Evolutionary conservation across 2,888 invertebrate species (phyloP), one percentile per base, ranked within the genome.

Genomic region (Falcaria lacertinaria): DNA sequence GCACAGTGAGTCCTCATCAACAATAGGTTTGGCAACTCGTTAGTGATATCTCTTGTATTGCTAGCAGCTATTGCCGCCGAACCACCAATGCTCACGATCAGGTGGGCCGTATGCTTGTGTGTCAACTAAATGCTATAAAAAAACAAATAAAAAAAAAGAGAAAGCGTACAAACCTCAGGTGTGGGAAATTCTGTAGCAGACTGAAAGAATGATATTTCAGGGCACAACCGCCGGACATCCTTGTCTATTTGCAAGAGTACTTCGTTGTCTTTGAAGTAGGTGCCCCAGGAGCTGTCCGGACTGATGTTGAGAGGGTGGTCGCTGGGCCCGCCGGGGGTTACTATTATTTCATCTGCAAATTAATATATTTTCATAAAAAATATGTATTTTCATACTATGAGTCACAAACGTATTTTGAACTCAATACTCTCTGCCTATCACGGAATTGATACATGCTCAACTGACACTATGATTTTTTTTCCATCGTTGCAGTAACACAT

Each of bases 161-260:
- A 7, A 16, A 16, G 3, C 14, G 6, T 34, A 60, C 57, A 58
- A 57, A 94, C 92, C 60, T 94, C 93, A 42, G 91, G 83, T 73
- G 97, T 96, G 0, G 99, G 98, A 80, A 93, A 97, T 51, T 96
- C 96, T 0, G 98, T 98, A 11, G 97, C 94, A 40, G 91, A 80
- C 86, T 99, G 99, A 81, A 99, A 99, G 87, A 99, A 99, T 42
- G 97, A 98, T 74, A 97, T 97, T 77, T 98, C 98, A 8, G 98
- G 98, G 73, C 97, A 98, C 1, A 98, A 84, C 41, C 98, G 92
- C 55, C 97, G 92, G 38, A 98, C 98, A 83, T 98, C 98, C 79
- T 98, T 99, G 80, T 99, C 98, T 63, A 99, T 99, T 90, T 99
- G 99, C 34, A 98, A 83, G 33, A 99, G 87, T 47, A 98, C 97